Evolutionary conservation across 2,888 invertebrate genomes (phyloP).

Genomic region (Zelleria hepariella): DNA sequence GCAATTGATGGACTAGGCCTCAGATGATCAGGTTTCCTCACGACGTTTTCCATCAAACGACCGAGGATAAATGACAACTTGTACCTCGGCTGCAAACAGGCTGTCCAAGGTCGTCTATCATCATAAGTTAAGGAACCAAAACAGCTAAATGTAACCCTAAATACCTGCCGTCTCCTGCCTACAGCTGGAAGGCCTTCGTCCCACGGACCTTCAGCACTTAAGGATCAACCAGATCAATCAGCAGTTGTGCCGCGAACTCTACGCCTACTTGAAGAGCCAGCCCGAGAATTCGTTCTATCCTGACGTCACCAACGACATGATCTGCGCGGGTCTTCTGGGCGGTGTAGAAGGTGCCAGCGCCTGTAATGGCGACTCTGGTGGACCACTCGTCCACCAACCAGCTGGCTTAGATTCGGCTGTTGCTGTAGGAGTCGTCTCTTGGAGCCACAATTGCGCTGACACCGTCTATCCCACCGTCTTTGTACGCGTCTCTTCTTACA

Average conservation of each 20-base stretch:
- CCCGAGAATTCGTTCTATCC: conserved; percentile 22
- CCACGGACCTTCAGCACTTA: conserved; percentile 17
- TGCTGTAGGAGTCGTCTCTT: conserved; percentile 58
- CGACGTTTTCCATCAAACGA: no score
- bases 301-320: conserved; percentile 30
- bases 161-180: no score
- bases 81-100: no score
- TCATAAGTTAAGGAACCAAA: no score
- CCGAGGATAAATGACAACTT: no score
- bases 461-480: conserved; percentile 62
- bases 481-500: conserved; percentile 43
- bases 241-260: conserved; percentile 32
- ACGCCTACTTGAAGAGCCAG: conserved; percentile 25
- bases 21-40: no score
- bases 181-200: not conserved
- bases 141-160: no score
- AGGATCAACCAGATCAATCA: conserved; percentile 36
- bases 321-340: conserved; percentile 35
- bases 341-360: conserved; percentile 39
- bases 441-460: conserved; percentile 61
- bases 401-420: no score
- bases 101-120: no score
- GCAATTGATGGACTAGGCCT: no score
- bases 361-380: conserved; percentile 68
- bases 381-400: conserved; percentile 48